A percentile compares a stretch with the other conserved stretches of the same genome.
These are phyloP conservation scores for Achatina immaculata DNA, from an alignment of 1,140 invertebrate species.

Conservation along the genomic window DNA sequence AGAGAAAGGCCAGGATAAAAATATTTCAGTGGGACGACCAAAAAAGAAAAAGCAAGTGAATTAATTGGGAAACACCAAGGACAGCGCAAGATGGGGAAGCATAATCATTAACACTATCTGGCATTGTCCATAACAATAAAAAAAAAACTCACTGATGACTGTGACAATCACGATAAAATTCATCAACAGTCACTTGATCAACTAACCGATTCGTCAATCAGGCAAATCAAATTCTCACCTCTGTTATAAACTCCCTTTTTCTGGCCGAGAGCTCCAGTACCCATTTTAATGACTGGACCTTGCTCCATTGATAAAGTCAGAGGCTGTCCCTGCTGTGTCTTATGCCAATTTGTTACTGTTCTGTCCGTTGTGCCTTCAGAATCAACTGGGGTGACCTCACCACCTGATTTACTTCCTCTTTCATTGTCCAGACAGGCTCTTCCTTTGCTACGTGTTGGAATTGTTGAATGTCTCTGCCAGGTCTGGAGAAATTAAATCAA, in stretches of 20 bases:
- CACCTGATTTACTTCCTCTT: neutral
- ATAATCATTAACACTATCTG: too few species aligned
- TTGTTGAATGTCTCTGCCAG: constrained; percentile 10
- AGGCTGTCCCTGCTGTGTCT: neutral
- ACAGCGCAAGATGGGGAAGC: too few species aligned
- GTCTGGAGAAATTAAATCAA: neutral
- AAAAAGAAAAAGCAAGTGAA: too few species aligned
- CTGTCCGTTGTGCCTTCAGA: constrained; percentile 22
- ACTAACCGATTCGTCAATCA: neutral
- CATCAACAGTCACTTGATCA: too few species aligned
- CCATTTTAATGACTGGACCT: constrained; percentile 46
- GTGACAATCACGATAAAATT: too few species aligned
- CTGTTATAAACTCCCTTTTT: neutral
- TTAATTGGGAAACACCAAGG: too few species aligned
- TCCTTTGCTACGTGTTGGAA: neutral
- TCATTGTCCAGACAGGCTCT: constrained; percentile 3
- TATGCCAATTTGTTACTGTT: neutral
- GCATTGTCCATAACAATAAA: too few species aligned
- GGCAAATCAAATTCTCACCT: neutral
- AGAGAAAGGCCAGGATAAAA: too few species aligned
- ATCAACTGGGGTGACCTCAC: neutral
- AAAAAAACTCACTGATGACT: too few species aligned
- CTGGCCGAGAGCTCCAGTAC: constrained; percentile 31
- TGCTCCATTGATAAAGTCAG: constrained; percentile 32
- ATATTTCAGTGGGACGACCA: too few species aligned